Base-by-base conservation (phyloP, 2,888 invertebrate species). In the Cetonia aurata region DNA sequence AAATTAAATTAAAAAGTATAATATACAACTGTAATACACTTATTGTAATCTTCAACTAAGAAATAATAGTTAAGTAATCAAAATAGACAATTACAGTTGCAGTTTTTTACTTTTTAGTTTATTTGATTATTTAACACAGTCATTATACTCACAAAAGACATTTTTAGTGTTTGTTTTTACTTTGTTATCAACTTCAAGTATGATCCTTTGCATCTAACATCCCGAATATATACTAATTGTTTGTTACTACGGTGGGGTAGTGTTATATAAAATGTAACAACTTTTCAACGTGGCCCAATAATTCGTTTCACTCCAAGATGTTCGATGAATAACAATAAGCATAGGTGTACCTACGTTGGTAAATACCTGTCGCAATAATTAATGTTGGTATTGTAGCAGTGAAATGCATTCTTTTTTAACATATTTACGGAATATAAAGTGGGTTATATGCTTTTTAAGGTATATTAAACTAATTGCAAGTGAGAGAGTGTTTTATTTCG, bases 111-210 rank as follows among this genome's bases (percentile, higher is more conserved):
- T 25, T 25, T 25, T 25, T 25, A 25, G 3, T 25, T 4, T 25
- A 55, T 13, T 33, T 56, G n/a, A 1, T 3, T 56, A n/a, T 25
- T 19, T 10, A 13, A 25, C 31, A 17, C 9, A 44, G 15, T 10
- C 46, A 13, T 46, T 37, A 15, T 62, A 69, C 69, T 41, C 62
- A 69, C 69, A 41, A 41, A 15, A 42, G 69, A 53, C 69, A 69
- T 69, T 62, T 56, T 46, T 8, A 9, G 15, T 69, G 44, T 25
- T 53, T 44, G 17, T 62, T 19, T 9, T 67, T 25, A 48, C 15
- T 62, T 33, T 15, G 57, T 62, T 1, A 10, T 50, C n/a, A 17
- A 10, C 17, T 31, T 37, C 50, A 50, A 15, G 31, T 62, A 37
- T 60, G 33, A 62, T 37, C 8, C 8, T 10, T 13, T 8, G 33